Evolutionary conservation across 2,888 invertebrate genomes (phyloP).

Genomic region (Agriopis marginaria): DNA sequence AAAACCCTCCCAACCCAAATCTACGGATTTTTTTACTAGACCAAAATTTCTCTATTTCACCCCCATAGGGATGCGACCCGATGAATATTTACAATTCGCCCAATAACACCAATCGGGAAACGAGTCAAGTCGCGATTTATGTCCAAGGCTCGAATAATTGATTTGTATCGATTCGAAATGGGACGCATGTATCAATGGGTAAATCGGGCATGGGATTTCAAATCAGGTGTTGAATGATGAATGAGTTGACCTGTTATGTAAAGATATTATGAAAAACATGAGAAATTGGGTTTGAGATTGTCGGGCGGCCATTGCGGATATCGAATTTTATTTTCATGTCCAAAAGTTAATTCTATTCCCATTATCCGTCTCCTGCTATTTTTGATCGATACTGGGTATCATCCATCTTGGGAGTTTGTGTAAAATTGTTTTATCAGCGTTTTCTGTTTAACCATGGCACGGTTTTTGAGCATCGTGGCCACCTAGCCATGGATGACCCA

Average conservation of each 20-base stretch:
- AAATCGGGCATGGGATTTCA: conserved; percentile 35
- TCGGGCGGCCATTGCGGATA: neutral
- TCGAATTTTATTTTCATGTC: too few relatives aligned
- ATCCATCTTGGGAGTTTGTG: too few relatives aligned
- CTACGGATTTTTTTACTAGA: neutral
- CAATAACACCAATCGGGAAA: conserved; percentile 23
- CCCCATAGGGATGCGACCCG: conserved; percentile 14
- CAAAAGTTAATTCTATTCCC: too few relatives aligned
- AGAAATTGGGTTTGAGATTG: neutral
- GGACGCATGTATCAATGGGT: conserved; percentile 43
- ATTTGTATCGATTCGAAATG: conserved; percentile 41
- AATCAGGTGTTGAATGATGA: conserved; percentile 29
- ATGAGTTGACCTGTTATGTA: conserved; percentile 13
- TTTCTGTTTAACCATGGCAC: too few relatives aligned
- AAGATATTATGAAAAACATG: neutral
- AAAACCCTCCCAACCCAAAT: too few relatives aligned
- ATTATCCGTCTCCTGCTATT: too few relatives aligned
- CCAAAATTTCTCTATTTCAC: conserved; percentile 25
- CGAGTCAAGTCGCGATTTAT: conserved; percentile 37
- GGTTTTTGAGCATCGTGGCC: too few relatives aligned
- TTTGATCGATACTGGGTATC: too few relatives aligned
- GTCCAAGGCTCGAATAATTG: conserved; percentile 43
- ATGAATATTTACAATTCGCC: conserved; percentile 18
- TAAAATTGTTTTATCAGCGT: too few relatives aligned
- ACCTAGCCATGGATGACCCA: too few relatives aligned